Evolutionary conservation across 2,888 invertebrate genomes (phyloP).

Genomic region (Exephanes ischioxanthus): DNA sequence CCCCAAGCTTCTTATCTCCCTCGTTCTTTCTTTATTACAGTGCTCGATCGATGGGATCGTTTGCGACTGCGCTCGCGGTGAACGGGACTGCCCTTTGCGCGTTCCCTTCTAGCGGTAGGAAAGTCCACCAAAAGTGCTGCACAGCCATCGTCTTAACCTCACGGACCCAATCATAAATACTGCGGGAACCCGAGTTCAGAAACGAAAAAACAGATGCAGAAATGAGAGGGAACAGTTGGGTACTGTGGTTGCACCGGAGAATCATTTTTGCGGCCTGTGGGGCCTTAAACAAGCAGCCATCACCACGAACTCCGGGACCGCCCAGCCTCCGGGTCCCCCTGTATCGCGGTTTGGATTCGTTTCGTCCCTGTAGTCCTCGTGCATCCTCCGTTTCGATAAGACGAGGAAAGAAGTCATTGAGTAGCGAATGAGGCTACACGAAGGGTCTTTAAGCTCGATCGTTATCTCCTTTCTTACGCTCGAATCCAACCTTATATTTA

Average conservation of each 20-base stretch:
- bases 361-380: constrained; percentile 49
- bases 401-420: not conserved
- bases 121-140: constrained; percentile 56
- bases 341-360: constrained; percentile 59
- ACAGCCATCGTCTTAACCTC: constrained; percentile 48
- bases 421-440: not conserved
- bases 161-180: constrained; percentile 74
- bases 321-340: constrained; percentile 14
- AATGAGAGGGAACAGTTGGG: constrained; percentile 32
- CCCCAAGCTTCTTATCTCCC: constrained; percentile 56
- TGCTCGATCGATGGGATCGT: constrained; percentile 56
- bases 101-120: constrained; percentile 25
- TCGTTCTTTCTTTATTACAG: constrained; percentile 54
- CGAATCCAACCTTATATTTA: not conserved
- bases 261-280: constrained; percentile 74
- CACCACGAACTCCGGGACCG: constrained; percentile 42
- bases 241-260: constrained; percentile 70
- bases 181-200: constrained; percentile 73
- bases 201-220: constrained; percentile 64
- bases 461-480: not conserved
- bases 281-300: constrained; percentile 66
- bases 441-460: constrained; percentile 8
- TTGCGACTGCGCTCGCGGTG: constrained; percentile 34
- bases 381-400: constrained; percentile 35
- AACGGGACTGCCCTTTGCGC: not conserved